These are phyloP conservation scores for Rostratula benghalensis DNA, from an alignment of 2,113 vertebrate genomes.

Conservation along the genomic window DNA sequence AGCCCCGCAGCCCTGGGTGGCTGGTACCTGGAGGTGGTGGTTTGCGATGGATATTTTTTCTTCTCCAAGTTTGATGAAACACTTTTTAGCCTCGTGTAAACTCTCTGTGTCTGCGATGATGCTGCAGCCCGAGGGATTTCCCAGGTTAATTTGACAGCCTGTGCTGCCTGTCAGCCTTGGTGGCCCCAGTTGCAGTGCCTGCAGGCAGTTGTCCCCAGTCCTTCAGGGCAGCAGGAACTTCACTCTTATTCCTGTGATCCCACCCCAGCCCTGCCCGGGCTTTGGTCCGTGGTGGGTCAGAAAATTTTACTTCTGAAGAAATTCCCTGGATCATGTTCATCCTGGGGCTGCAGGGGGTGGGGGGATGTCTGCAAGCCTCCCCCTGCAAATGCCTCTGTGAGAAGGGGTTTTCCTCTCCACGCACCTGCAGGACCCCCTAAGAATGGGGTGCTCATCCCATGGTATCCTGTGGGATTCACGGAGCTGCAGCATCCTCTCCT, in stretches of 20 bases:
- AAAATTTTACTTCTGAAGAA: not conserved
- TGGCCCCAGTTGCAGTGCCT: not conserved
- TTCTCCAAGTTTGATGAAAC: not conserved
- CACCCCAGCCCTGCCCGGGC: too few species aligned
- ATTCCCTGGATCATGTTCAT: not conserved
- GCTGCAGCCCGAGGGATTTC: not conserved
- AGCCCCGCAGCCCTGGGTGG: fast-evolving
- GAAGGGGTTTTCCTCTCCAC: not conserved
- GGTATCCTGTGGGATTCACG: not conserved
- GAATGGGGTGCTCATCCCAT: not conserved
- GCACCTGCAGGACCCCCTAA: not conserved
- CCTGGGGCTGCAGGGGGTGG: fast-evolving
- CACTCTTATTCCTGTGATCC: not conserved
- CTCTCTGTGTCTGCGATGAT: fast-evolving
- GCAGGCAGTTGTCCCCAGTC: fast-evolving
- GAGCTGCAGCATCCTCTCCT: not conserved
- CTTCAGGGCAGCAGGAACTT: not conserved
- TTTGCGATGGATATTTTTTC: not conserved
- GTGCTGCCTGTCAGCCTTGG: not conserved
- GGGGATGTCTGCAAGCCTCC: not conserved
- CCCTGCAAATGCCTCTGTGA: not conserved
- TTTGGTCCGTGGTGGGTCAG: not conserved
- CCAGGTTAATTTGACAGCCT: not conserved
- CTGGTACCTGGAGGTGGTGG: fast-evolving
- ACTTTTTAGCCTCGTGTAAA: not conserved